These are phyloP conservation scores for Neoaliturus tenellus DNA, from an alignment of 2,888 invertebrate genomes.

Conservation along the genomic window DNA sequence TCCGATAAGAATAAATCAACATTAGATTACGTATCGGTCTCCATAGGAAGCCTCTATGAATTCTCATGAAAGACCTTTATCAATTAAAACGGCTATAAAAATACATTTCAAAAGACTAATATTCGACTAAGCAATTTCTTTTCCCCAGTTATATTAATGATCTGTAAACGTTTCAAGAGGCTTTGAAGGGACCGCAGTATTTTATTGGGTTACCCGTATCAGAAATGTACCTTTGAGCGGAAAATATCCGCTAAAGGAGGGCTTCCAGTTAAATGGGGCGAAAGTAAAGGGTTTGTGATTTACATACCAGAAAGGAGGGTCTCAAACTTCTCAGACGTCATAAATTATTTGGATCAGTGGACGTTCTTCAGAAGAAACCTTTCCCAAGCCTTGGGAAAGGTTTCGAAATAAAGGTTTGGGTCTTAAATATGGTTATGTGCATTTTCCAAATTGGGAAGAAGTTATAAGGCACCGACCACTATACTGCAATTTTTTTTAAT, in stretches of 20 bases:
- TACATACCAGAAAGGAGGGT: constrained; percentile 22
- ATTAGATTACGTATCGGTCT: no score
- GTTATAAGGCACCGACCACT: no score
- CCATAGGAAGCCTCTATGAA: no score
- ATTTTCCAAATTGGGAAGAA: neutral
- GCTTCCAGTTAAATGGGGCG: constrained; percentile 32
- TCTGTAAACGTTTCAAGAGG: neutral
- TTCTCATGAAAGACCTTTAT: no score
- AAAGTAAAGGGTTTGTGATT: constrained; percentile 39
- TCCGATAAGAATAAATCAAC: no score
- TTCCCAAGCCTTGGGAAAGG: no score
- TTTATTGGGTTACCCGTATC: constrained; percentile 4
- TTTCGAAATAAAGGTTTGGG: no score
- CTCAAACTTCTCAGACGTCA: constrained; percentile 26
- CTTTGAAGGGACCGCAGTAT: neutral
- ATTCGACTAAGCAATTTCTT: no score
- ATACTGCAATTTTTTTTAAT: no score
- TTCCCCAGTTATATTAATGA: no score
- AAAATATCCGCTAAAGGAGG: constrained; percentile 29
- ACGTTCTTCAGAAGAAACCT: neutral
- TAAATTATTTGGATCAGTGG: constrained; percentile 16
- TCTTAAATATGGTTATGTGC: neutral
- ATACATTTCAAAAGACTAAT: no score
- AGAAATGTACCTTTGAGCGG: neutral
- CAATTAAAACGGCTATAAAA: no score